Evolutionary conservation across 2,113 vertebrate species (phyloP).

Genomic region (Ammodytes marinus): DNA sequence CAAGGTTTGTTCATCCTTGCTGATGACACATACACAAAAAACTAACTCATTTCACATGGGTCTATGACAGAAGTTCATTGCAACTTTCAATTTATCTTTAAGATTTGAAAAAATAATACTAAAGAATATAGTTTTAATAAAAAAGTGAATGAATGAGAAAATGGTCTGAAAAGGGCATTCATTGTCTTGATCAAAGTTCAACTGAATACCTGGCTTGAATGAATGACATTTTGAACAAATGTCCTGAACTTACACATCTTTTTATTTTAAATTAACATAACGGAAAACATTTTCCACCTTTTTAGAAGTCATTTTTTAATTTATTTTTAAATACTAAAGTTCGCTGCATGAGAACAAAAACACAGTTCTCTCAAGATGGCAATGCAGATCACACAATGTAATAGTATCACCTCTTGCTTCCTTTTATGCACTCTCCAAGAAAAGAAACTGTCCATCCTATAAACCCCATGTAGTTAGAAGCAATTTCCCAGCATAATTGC

Average conservation of each 20-base stretch:
- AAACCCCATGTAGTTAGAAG: conserved; percentile 79
- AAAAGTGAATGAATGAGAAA: neutral
- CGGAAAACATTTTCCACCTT: neutral
- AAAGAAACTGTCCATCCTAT: conserved; percentile 70
- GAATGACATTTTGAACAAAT: neutral
- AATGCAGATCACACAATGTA: conserved; percentile 35
- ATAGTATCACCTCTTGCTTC: conserved; percentile 44
- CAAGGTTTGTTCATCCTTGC: neutral
- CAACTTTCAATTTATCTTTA: neutral
- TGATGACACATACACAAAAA: neutral
- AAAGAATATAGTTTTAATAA: neutral
- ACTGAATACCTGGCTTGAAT: neutral
- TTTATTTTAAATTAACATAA: neutral
- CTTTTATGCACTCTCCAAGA: conserved; percentile 61
- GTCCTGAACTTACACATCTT: neutral
- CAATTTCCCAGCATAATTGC: conserved; percentile 84
- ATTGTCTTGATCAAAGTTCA: neutral
- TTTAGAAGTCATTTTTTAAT: neutral
- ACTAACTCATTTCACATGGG: too few relatives aligned
- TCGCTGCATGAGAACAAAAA: neutral
- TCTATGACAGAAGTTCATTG: neutral
- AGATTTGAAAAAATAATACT: neutral
- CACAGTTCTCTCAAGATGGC: neutral
- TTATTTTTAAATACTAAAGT: neutral
- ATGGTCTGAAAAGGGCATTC: neutral